Evolutionary conservation across 2,113 vertebrate species (phyloP), one percentile per base, ranked within the genome.

Genomic region (Plotosus lineatus): DNA sequence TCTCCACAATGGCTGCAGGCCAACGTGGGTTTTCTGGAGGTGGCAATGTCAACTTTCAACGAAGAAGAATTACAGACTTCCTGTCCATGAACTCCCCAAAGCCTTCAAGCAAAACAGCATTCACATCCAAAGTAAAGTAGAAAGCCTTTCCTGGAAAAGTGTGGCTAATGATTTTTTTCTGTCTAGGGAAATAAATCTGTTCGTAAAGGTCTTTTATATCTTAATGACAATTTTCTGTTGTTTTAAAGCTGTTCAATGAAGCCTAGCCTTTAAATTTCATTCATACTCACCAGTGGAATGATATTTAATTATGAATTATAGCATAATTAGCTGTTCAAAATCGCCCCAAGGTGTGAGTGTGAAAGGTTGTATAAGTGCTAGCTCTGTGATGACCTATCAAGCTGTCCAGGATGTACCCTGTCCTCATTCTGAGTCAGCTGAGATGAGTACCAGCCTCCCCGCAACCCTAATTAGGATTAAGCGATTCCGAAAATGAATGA

Each of bases 1-100:
- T 78, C 78, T 42, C 66, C 42, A 58, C 65, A 19, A 42, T 82
- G 78, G 79, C 78, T 78, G 19, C 21, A 74, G 44, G 61, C 63
- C 71, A 82, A 28, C 75, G 76, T 66, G 82, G 82, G 75, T 79
- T 86, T 83, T 63, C 76, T 78, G 42, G 61, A 66, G 81, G 79
- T 53, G 63, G 78, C 75, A 61, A 78, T 78, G 65, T 87, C 81
- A 87, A 68, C 76, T 75, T 87, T 87, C 66, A 85, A 83, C 79
- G 79, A 79, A 85, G 56, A 60, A 81, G 83, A 72, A 75, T 81
- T 79, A 73, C 78, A 82, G 83, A 83, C 86, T 85, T 87, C 86
- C 86, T 85, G 83, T 83, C 79, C 71, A 76, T 60, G 61, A 71
- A 81, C 83, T 85, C 86, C 74, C 75, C 11, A 33, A 83, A 86